Conservation (phyloP, 1,140 invertebrate species). For the Plutomurus gul region DNA sequence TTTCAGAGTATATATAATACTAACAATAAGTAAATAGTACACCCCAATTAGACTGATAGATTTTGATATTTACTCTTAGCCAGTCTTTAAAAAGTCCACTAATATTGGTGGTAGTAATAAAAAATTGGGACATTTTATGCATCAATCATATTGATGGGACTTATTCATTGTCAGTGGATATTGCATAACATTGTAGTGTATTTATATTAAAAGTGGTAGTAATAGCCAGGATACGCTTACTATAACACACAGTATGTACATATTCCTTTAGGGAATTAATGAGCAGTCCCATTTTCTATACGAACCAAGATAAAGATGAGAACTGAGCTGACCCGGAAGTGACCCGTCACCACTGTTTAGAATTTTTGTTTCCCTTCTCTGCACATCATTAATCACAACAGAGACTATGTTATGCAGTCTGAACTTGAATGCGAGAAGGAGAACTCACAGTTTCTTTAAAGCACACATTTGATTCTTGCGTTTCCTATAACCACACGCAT, state of each 20-base stretch:
- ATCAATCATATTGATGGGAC: no score
- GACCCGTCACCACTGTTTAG: constrained; percentile 44
- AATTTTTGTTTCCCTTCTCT: constrained; percentile 45
- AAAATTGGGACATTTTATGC: no score
- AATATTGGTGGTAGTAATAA: no score
- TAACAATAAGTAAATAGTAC: neutral
- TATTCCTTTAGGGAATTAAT: constrained; percentile 5
- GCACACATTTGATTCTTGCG: neutral
- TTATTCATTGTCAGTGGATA: no score
- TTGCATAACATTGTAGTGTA: no score
- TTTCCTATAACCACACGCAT: neutral
- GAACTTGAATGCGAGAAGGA: no score
- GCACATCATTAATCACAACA: constrained; percentile 48
- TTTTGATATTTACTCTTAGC: no score
- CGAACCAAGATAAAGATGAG: neutral
- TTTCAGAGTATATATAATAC: neutral
- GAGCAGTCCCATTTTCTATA: neutral
- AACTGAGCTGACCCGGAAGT: constrained; percentile 37
- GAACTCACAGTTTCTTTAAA: neutral
- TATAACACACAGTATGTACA: neutral
- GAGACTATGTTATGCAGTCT: no score
- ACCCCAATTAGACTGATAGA: no score
- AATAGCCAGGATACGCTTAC: no score
- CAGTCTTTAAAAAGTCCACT: no score
- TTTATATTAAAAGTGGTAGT: no score